Evolutionary conservation across 2,113 vertebrate species (phyloP).

Genomic region (Oenanthe oenanthe): DNA sequence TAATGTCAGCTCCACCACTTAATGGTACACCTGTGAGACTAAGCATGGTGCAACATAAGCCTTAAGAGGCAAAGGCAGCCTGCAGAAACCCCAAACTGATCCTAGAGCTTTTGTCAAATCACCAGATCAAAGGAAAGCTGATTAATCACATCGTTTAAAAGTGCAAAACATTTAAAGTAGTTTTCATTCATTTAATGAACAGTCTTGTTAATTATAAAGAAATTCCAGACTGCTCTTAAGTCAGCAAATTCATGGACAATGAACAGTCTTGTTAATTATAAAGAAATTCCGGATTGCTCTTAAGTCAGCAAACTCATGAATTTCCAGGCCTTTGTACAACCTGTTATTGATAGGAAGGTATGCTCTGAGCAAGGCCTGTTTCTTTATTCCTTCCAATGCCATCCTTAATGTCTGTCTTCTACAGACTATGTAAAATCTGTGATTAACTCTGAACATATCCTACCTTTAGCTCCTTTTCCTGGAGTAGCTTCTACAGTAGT

Average conservation of each 20-base stretch:
- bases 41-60: background rate
- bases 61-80: background rate
- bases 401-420: background rate
- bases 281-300: background rate
- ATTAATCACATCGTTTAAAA: background rate
- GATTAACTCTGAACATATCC: background rate
- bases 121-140: background rate
- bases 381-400: background rate
- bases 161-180: background rate
- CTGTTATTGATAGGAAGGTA: background rate
- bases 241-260: background rate
- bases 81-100: background rate
- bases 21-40: background rate
- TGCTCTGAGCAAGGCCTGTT: background rate
- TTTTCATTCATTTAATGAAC: background rate
- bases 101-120: background rate
- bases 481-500: constrained; percentile 85
- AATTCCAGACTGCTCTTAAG: background rate
- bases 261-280: background rate
- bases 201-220: background rate
- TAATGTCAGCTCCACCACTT: background rate
- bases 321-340: background rate
- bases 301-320: background rate
- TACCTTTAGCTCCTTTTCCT: constrained; percentile 95
- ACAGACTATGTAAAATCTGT: background rate